Evolutionary conservation across 2,113 vertebrate genomes (phyloP).

Genomic region (Vidua macroura): DNA sequence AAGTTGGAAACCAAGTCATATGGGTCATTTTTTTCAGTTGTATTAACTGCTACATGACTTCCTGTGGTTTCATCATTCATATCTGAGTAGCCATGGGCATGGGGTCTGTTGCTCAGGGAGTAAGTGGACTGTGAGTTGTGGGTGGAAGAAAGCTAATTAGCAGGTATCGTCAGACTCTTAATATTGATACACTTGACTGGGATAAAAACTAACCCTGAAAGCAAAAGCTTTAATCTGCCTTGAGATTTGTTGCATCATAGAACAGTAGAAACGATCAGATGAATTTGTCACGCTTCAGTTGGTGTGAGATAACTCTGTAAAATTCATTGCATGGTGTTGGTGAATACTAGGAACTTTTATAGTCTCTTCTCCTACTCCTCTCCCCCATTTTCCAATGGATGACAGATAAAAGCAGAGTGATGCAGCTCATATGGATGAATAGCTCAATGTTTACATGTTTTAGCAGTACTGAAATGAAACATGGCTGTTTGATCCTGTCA

Average conservation of each 20-base stretch:
- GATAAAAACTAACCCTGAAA: neutral
- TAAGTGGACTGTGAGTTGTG: neutral
- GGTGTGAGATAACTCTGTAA: neutral
- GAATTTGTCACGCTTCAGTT: neutral
- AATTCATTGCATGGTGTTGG: neutral
- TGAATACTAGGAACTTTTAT: neutral
- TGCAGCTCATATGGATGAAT: neutral
- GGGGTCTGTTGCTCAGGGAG: neutral
- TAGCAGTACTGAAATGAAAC: neutral
- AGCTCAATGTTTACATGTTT: neutral
- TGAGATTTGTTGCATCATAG: neutral
- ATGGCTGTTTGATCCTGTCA: neutral
- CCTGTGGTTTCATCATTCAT: neutral
- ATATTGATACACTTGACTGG: neutral
- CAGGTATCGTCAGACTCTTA: neutral
- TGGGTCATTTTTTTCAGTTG: neutral
- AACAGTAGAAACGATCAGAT: neutral
- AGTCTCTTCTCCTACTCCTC: neutral
- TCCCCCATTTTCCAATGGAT: neutral
- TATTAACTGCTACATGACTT: neutral
- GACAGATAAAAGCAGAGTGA: neutral
- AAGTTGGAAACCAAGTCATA: neutral
- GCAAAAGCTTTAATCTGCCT: neutral
- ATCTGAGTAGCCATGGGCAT: neutral
- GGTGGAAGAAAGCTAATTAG: conserved; percentile 4